Conservation (phyloP, 2,797 vertebrate genomes). For the Huso huso region DNA sequence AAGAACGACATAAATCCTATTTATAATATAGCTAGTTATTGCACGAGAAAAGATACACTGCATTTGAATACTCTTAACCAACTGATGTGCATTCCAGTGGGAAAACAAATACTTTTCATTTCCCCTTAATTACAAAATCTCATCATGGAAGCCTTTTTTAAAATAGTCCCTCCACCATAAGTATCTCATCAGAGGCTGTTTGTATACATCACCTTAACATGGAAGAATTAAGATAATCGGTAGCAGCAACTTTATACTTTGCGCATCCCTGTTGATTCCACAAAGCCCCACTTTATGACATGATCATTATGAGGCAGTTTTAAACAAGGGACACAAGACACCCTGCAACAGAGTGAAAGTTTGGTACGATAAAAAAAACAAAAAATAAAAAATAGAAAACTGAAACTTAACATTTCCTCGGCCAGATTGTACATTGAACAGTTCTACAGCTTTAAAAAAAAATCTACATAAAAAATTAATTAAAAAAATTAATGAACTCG, state of each 20-base stretch:
- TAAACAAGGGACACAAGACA: slow-evolving; percentile 47
- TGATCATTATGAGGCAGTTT: slow-evolving; percentile 53
- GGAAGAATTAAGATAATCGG: slow-evolving; percentile 77
- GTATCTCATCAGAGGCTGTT: slow-evolving; percentile 39
- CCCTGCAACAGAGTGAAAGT: slow-evolving; percentile 49
- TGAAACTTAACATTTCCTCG: slow-evolving; percentile 58
- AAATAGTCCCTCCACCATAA: slow-evolving; percentile 15
- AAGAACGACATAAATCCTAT: slow-evolving; percentile 42
- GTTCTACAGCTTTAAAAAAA: slow-evolving; percentile 79
- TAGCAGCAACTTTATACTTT: slow-evolving; percentile 99
- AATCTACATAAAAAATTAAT: slow-evolving; percentile 59
- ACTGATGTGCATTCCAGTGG: slow-evolving; percentile 97
- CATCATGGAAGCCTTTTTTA: slow-evolving; percentile 44
- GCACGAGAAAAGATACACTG: slow-evolving; percentile 91
- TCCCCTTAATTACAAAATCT: slow-evolving; percentile 63
- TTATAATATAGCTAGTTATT: slow-evolving; percentile 81
- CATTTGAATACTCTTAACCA: slow-evolving; percentile 75
- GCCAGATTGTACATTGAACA: slow-evolving; percentile 76
- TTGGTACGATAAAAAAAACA: slow-evolving; percentile 54
- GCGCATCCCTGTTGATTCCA: slow-evolving; percentile 98
- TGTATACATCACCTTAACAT: slow-evolving; percentile 51
- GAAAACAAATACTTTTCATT: slow-evolving; percentile 59
- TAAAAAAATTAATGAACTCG: slow-evolving; percentile 72
- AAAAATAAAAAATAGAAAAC: slow-evolving; percentile 19
- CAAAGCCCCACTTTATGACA: slow-evolving; percentile 67